A percentile compares a stretch with the other conserved stretches of the same genome.
Evolutionary conservation across 2,888 invertebrate genomes (phyloP).

Genomic region (Ecdyonurus torrentis): DNA sequence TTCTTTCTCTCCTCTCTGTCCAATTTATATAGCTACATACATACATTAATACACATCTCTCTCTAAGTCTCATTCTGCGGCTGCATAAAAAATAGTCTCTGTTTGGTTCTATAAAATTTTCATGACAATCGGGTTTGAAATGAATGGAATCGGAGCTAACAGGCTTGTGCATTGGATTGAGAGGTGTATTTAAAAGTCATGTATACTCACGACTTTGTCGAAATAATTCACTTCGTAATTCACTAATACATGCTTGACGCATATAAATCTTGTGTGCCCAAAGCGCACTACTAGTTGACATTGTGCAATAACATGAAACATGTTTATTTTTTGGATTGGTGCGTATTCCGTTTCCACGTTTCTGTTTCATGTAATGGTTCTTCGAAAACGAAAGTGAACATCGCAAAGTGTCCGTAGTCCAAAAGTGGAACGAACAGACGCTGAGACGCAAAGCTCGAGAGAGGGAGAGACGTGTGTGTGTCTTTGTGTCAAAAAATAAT

Average conservation of each 20-base stretch:
- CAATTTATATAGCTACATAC: no score
- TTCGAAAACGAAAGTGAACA: neutral
- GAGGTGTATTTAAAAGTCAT: neutral
- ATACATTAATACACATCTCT: no score
- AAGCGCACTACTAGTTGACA: conserved; percentile 13
- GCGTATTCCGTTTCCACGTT: conserved; percentile 12
- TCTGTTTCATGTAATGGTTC: conserved; percentile 7
- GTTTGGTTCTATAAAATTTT: no score
- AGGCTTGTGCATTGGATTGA: neutral
- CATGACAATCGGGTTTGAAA: neutral
- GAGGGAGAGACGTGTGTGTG: neutral
- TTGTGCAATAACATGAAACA: conserved; percentile 12
- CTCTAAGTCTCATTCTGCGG: no score
- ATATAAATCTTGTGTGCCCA: conserved; percentile 9
- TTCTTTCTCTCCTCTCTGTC: no score
- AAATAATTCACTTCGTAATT: conserved; percentile 6
- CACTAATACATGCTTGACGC: conserved; percentile 9
- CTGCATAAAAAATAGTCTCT: no score
- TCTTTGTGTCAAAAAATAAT: no score
- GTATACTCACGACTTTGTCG: neutral
- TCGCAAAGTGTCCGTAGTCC: neutral
- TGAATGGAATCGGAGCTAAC: neutral
- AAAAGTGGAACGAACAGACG: neutral
- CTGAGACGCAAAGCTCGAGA: neutral
- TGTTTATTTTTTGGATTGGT: conserved; percentile 15